Percentiles rank a stretch among this genome's conserved stretches.
Conservation (phyloP, 1,140 invertebrate species). For the Polypedilum vanderplanki region DNA sequence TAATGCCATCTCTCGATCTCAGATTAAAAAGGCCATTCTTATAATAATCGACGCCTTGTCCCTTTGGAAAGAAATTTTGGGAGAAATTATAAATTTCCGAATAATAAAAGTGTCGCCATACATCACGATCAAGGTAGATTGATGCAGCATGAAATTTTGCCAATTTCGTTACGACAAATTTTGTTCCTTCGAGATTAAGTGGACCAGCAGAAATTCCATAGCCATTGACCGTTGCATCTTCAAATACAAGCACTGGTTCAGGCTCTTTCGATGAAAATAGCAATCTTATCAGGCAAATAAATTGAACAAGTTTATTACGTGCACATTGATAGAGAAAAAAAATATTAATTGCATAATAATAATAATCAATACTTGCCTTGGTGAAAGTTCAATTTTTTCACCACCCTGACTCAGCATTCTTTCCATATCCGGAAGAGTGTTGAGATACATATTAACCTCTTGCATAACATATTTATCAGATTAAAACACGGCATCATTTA, state of each 20-base stretch:
- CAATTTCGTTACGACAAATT: neutral
- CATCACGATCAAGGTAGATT: constrained; percentile 1
- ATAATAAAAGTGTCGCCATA: neutral
- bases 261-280: constrained; percentile 7
- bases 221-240: neutral
- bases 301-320: neutral
- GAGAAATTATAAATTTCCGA: neutral
- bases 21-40: constrained; percentile 20
- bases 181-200: neutral
- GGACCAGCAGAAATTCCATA: neutral
- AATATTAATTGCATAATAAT: constrained; percentile 18
- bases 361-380: neutral
- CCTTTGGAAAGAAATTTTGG: neutral
- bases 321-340: neutral
- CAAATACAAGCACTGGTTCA: neutral
- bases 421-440: neutral
- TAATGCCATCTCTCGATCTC: neutral
- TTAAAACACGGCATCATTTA: neutral
- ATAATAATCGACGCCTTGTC: neutral
- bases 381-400: neutral
- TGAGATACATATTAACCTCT: neutral
- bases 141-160: constrained; percentile 23
- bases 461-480: neutral
- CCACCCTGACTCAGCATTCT: neutral
- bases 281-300: neutral